A percentile compares a stretch with the other conserved stretches of the same genome.
These are phyloP conservation scores for Corvus cornix DNA, from an alignment of 2,113 vertebrate species.

Conservation along the genomic window DNA sequence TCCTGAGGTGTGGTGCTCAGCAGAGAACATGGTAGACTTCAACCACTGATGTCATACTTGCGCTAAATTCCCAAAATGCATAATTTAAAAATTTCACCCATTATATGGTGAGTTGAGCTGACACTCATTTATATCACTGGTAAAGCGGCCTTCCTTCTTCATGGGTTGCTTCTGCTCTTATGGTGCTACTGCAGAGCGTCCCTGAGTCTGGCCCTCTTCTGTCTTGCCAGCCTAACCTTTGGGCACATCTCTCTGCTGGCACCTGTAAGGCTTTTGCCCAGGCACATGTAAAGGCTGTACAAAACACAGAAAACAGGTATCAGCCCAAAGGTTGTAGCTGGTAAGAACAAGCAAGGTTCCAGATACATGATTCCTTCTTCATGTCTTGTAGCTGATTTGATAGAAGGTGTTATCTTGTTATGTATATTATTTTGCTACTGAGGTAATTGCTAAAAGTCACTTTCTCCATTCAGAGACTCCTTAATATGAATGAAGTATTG, in stretches of 20 bases:
- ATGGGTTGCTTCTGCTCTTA: background rate
- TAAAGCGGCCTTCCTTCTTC: background rate
- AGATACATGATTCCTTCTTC: background rate
- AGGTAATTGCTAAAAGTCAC: background rate
- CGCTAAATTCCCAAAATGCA: accelerated
- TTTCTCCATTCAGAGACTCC: background rate
- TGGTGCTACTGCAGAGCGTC: accelerated
- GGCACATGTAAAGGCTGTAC: background rate
- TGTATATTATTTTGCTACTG: background rate
- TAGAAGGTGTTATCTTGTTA: background rate
- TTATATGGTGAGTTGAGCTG: background rate
- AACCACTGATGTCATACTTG: background rate
- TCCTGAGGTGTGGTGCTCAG: background rate
- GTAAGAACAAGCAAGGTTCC: background rate
- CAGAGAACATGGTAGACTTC: background rate
- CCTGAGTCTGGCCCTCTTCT: background rate
- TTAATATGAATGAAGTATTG: background rate
- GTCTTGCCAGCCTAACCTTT: background rate
- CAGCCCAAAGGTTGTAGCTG: background rate
- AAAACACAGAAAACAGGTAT: background rate
- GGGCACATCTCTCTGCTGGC: background rate
- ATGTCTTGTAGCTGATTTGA: background rate
- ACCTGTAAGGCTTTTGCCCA: background rate
- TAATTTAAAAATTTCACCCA: background rate
- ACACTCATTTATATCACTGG: background rate